Percentiles rank a stretch among this genome's conserved stretches.
Conservation (phyloP, 2,113 vertebrate species). For the Phoxinus phoxinus region DNA sequence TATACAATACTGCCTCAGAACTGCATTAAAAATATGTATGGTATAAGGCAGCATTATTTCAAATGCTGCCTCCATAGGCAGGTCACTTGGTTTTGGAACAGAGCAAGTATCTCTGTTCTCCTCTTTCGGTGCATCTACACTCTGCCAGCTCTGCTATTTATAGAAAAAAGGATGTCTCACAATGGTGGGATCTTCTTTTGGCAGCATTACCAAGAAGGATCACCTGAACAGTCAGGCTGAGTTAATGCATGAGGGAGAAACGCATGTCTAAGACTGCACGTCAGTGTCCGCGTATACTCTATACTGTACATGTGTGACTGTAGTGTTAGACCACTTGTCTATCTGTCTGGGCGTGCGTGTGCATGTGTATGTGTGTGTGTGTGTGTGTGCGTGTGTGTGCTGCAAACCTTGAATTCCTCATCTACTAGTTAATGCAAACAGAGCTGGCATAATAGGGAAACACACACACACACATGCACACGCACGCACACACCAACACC, state of each 20-base stretch:
- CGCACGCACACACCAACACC: slow-evolving; percentile 25
- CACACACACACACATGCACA: neutral
- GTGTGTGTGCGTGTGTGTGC: slow-evolving; percentile 3
- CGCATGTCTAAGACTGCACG: slow-evolving; percentile 4
- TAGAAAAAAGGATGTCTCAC: slow-evolving; percentile 53
- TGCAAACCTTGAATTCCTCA: slow-evolving; percentile 58
- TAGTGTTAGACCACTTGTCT: neutral
- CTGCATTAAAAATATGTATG: neutral
- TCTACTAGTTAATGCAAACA: slow-evolving; percentile 58
- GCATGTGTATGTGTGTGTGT: neutral
- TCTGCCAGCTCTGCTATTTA: slow-evolving; percentile 43
- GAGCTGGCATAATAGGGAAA: slow-evolving; percentile 36
- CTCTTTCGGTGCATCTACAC: neutral
- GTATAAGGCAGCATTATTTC: neutral
- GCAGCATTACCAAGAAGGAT: slow-evolving; percentile 30
- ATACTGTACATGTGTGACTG: slow-evolving; percentile 40
- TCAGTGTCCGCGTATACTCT: neutral
- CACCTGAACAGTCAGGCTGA: neutral
- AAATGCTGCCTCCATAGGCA: neutral
- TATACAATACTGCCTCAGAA: neutral
- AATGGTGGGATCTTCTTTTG: slow-evolving; percentile 41
- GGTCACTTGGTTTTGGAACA: neutral
- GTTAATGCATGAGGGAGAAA: slow-evolving; percentile 45
- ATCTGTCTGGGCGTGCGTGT: neutral
- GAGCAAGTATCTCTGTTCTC: neutral